A percentile compares a stretch with the other conserved stretches of the same genome.
Conservation (phyloP, 2,797 vertebrate genomes). For the Ctenopoma multispine region DNA sequence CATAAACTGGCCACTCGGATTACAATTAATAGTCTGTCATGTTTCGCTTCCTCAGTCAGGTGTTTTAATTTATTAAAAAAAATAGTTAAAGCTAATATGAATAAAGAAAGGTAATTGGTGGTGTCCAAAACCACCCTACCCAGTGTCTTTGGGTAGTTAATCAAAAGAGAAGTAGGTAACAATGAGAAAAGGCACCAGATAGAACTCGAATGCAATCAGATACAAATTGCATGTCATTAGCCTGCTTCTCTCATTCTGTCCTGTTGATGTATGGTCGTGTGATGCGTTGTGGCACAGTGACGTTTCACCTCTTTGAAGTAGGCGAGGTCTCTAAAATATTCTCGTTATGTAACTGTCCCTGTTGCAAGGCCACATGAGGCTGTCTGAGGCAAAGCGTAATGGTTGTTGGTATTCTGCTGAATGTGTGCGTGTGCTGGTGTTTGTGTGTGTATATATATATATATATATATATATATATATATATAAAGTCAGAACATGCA, state of each 20-base stretch:
- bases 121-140: constrained; percentile 5
- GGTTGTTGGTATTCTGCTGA: constrained; percentile 46
- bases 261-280: constrained; percentile 53
- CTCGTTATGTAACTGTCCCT: constrained; percentile 84
- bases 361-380: constrained; percentile 61
- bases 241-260: constrained; percentile 33
- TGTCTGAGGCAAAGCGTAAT: constrained; percentile 65
- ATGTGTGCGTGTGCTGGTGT: constrained; percentile 12
- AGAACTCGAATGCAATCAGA: constrained; percentile 31
- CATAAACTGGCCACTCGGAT: too few species aligned
- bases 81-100: constrained; percentile 1
- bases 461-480: too few species aligned
- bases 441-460: constrained; percentile 35
- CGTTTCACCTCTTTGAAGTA: constrained; percentile 78
- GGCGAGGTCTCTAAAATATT: constrained; percentile 78
- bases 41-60: constrained; percentile 4
- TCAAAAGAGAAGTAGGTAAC: constrained; percentile 19
- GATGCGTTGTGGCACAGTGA: constrained; percentile 68
- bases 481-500: constrained; percentile 46
- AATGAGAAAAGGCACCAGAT: constrained; percentile 23
- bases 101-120: constrained; percentile 22
- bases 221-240: constrained; percentile 40
- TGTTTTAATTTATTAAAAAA: not conserved
- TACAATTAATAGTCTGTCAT: not conserved
- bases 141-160: constrained; percentile 8